Evolutionary conservation across 2,113 vertebrate species (phyloP).

Genomic region (Columba livia): DNA sequence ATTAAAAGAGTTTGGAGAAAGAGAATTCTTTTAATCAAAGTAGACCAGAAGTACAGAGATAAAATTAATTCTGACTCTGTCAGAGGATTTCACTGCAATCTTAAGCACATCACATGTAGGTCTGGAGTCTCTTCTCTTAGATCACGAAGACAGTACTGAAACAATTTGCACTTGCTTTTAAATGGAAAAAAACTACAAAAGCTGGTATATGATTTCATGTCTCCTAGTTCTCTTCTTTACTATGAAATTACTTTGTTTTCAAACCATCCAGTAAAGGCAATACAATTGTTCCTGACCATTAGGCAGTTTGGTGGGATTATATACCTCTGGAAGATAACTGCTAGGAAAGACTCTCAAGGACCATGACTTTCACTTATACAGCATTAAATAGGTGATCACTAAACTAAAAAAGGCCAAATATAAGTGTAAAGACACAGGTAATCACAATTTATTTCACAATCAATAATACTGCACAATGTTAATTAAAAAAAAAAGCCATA

Average conservation of each 20-base stretch:
- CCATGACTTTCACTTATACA: neutral
- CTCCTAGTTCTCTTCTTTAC: neutral
- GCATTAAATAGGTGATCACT: neutral
- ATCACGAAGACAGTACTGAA: neutral
- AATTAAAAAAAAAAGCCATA: neutral
- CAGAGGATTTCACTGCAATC: neutral
- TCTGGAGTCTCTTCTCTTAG: neutral
- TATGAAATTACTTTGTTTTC: neutral
- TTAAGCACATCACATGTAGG: neutral
- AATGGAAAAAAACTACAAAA: neutral
- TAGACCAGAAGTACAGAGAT: neutral
- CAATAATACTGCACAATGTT: neutral
- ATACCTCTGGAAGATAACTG: neutral
- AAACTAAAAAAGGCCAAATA: neutral
- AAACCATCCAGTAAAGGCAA: neutral
- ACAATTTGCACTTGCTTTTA: neutral
- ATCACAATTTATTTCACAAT: neutral
- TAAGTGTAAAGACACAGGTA: neutral
- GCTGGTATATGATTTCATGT: neutral
- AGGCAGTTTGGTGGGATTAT: neutral
- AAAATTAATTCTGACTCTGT: neutral
- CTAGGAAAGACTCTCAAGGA: neutral
- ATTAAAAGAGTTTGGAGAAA: neutral
- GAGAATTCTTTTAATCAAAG: neutral
- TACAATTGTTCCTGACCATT: neutral